A percentile compares a stretch with the other conserved stretches of the same genome.
Conservation (phyloP, 2,797 vertebrate genomes). For the Peromyscus melanophrys region DNA sequence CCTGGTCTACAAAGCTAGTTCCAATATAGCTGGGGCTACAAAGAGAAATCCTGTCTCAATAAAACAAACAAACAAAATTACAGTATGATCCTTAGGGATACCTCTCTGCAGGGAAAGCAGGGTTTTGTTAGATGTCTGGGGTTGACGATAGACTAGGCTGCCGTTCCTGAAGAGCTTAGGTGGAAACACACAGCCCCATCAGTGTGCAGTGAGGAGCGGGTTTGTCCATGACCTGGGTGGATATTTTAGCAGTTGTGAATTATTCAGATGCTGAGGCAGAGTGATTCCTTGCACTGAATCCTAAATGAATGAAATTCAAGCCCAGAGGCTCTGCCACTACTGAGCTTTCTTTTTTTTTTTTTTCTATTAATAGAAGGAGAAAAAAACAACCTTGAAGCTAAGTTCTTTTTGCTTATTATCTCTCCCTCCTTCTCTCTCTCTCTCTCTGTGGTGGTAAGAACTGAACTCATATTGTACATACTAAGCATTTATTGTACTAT, state of each 20-base stretch:
- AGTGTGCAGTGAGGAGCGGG: neutral
- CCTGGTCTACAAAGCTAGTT: neutral
- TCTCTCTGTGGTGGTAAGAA: neutral
- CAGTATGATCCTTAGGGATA: neutral
- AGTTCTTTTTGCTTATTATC: neutral
- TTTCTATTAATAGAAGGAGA: neutral
- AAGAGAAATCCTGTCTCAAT: neutral
- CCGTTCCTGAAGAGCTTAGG: neutral
- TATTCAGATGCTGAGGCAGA: neutral
- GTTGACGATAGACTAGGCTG: neutral
- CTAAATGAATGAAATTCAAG: constrained; percentile 10
- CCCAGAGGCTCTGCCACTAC: neutral
- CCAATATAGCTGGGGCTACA: neutral
- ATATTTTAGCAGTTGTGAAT: neutral
- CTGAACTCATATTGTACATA: neutral
- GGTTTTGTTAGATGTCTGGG: neutral
- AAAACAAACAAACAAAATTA: neutral
- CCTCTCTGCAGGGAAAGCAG: neutral
- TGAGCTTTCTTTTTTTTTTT: neutral
- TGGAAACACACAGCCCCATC: neutral
- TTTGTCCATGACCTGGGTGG: neutral
- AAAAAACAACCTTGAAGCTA: neutral
- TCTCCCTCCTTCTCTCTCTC: neutral
- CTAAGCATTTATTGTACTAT: neutral
- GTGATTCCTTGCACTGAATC: neutral